Percentiles rank a stretch among this genome's conserved stretches.
Conservation (phyloP, 1,140 invertebrate species). For the Tetraneura akinire region DNA sequence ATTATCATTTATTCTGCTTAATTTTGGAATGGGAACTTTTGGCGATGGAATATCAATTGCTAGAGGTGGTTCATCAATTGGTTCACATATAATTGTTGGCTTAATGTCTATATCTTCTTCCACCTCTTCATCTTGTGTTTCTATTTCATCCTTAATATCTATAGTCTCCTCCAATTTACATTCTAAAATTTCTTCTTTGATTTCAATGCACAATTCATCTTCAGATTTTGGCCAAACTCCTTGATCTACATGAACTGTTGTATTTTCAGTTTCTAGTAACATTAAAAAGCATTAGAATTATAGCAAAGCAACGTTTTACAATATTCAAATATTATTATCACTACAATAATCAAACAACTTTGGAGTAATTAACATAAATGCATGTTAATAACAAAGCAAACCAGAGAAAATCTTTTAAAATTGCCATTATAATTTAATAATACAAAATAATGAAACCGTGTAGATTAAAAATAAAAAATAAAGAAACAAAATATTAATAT, state of each 20-base stretch:
- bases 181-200: constrained; percentile 10
- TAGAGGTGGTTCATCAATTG: constrained; percentile 4
- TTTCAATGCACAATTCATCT: constrained; percentile 20
- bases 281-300: background rate
- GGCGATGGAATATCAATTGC: background rate
- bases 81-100: background rate
- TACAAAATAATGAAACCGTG: no score
- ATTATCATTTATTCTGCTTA: background rate
- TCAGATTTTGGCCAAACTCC: constrained; percentile 18
- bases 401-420: no score
- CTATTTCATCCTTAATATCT: constrained; percentile 31
- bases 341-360: no score
- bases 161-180: background rate
- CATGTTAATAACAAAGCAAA: background rate
- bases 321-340: background rate
- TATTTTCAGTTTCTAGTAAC: background rate
- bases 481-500: no score
- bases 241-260: background rate
- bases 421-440: no score
- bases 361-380: background rate
- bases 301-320: background rate
- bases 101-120: constrained; percentile 6
- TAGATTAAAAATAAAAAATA: no score
- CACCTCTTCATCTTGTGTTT: background rate
- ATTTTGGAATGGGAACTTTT: background rate